phyloP scores from a whole-genome alignment of 2,888 invertebrate genomes.

The Morpho achilles region DNA sequence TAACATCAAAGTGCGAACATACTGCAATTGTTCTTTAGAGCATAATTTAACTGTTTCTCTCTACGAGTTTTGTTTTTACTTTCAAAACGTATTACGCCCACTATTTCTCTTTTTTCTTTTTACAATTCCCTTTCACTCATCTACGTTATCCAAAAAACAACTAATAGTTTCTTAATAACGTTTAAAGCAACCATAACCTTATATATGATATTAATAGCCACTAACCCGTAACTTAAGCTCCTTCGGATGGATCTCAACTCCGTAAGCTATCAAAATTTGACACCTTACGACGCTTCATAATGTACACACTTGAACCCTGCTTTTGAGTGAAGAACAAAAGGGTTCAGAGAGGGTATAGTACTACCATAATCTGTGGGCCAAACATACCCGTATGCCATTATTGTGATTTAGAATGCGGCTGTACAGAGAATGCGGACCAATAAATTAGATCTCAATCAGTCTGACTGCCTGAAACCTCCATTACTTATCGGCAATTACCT shows the following conservation, averaged over 20 bases:
- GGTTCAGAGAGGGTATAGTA: constrained; percentile 46
- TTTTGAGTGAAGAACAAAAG: constrained; percentile 47
- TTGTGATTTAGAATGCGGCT: constrained; percentile 37
- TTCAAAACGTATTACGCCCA: no score
- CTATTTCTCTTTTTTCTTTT: no score
- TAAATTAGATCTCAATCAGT: constrained; percentile 76
- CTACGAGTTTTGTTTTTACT: no score
- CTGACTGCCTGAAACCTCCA: constrained; percentile 60
- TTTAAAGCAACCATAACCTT: not conserved
- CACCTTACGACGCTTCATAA: constrained; percentile 10
- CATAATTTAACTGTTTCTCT: no score
- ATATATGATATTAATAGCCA: not conserved
- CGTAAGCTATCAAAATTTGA: no score
- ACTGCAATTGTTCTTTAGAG: no score
- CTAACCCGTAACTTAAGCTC: constrained; percentile 7
- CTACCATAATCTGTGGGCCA: constrained; percentile 48
- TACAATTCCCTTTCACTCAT: no score
- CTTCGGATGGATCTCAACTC: constrained; percentile 7
- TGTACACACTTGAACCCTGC: constrained; percentile 14
- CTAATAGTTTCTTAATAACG: no score
- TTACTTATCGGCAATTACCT: constrained; percentile 44
- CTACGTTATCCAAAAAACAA: not conserved
- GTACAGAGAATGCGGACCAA: constrained; percentile 59
- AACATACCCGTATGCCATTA: constrained; percentile 34
- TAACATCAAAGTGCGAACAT: no score